Percentiles rank a stretch among this genome's conserved stretches.
Conservation (phyloP, 1,140 invertebrate species). For the Drosophila bocki region DNA sequence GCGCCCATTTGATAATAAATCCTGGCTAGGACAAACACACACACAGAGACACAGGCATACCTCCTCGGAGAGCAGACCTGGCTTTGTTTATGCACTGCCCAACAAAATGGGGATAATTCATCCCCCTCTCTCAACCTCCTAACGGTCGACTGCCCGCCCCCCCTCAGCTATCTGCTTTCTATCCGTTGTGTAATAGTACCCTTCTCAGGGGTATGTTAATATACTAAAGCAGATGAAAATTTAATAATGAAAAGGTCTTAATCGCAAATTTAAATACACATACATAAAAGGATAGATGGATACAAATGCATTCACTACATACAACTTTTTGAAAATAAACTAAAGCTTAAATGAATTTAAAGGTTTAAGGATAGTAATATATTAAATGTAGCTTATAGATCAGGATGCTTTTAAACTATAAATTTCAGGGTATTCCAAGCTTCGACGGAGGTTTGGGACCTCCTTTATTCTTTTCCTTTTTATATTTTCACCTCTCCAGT, state of each 20-base stretch:
- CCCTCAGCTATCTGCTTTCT: conserved; percentile 14
- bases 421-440: conserved; percentile 3
- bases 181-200: conserved; percentile 1
- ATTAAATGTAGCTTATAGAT: not conserved
- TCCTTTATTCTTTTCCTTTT: conserved; percentile 11
- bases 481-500: conserved; percentile 31
- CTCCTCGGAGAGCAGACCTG: conserved; percentile 24
- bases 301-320: too few relatives aligned
- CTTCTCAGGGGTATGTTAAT: conserved; percentile 13
- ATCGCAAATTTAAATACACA: too few relatives aligned
- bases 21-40: conserved; percentile 54
- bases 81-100: conserved; percentile 75
- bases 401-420: not conserved
- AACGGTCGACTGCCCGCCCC: not conserved
- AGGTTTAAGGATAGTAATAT: not conserved
- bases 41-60: conserved; percentile 36
- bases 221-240: not conserved
- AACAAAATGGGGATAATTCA: conserved; percentile 43
- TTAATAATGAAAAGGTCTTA: too few relatives aligned
- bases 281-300: not conserved
- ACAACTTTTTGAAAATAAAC: too few relatives aligned
- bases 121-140: not conserved
- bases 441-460: not conserved
- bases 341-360: not conserved
- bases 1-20: conserved; percentile 82